Conservation (phyloP, 2,888 invertebrate species). For the Cerceris ruficornis region DNA sequence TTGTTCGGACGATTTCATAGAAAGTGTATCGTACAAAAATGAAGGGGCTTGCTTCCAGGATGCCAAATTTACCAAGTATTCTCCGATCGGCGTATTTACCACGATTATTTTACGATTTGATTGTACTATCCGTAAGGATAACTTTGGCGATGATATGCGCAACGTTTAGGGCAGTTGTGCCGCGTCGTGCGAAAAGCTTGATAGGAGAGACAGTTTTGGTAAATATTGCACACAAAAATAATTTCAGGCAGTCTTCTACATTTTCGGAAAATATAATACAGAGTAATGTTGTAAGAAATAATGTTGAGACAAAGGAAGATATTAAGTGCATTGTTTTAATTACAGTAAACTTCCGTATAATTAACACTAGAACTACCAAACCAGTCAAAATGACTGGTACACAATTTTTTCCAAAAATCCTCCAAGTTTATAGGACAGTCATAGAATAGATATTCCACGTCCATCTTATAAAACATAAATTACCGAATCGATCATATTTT, state of each 20-base stretch:
- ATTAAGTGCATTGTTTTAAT: no score
- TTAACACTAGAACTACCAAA: no score
- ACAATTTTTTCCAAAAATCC: no score
- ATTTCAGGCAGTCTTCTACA: no score
- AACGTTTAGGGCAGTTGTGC: slow-evolving; percentile 77
- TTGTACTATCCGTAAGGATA: slow-evolving; percentile 69
- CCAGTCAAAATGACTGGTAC: no score
- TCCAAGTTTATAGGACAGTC: no score
- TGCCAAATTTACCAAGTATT: slow-evolving; percentile 14
- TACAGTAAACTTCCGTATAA: no score
- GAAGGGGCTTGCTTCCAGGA: not conserved
- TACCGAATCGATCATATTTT: no score
- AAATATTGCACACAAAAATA: slow-evolving; percentile 35
- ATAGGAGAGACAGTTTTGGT: slow-evolving; percentile 82
- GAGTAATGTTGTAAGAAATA: no score
- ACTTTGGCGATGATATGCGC: slow-evolving; percentile 70
- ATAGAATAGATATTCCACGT: no score
- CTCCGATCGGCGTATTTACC: slow-evolving; percentile 29
- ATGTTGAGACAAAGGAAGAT: no score
- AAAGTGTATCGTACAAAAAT: not conserved
- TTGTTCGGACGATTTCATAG: not conserved
- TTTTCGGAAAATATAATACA: not conserved
- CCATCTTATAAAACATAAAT: no score
- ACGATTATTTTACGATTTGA: slow-evolving; percentile 58
- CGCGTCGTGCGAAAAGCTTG: slow-evolving; percentile 80